Conservation (phyloP, 92 coral and sea anemone genomes). For the Epizoanthus ramosus region DNA sequence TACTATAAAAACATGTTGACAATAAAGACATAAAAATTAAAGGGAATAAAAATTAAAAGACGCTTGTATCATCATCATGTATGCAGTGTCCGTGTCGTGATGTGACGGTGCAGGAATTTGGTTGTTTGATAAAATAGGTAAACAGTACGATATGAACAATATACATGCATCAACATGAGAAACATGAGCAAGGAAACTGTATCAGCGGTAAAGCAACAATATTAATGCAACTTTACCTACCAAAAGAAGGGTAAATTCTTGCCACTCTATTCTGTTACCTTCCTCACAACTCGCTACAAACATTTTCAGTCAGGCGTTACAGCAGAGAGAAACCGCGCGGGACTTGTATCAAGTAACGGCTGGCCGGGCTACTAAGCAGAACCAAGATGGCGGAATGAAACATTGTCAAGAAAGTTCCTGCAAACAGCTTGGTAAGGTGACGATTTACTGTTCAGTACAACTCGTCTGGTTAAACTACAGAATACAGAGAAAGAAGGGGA, state of each 20-base stretch:
- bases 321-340: conserved; percentile 8
- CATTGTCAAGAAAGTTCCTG: conserved; percentile 79
- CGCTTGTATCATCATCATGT: no score
- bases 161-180: neutral
- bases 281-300: conserved; percentile 56
- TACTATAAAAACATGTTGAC: no score
- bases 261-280: conserved; percentile 29
- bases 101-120: conserved; percentile 15
- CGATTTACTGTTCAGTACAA: neutral
- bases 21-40: no score
- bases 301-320: conserved; percentile 60
- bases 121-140: neutral
- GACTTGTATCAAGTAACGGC: conserved; percentile 1
- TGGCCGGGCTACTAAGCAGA: conserved; percentile 31
- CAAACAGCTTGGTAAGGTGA: conserved; percentile 77
- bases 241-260: conserved; percentile 67
- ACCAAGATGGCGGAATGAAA: conserved; percentile 87
- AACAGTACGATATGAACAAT: neutral
- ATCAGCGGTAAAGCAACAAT: no score
- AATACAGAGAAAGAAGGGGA: no score
- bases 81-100: no score
- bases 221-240: conserved; percentile 40
- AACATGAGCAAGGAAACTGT: neutral
- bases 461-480: no score
- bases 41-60: no score